Base-by-base conservation (phyloP, 2,888 invertebrate species). In the Trissolcus brochymenae region DNA sequence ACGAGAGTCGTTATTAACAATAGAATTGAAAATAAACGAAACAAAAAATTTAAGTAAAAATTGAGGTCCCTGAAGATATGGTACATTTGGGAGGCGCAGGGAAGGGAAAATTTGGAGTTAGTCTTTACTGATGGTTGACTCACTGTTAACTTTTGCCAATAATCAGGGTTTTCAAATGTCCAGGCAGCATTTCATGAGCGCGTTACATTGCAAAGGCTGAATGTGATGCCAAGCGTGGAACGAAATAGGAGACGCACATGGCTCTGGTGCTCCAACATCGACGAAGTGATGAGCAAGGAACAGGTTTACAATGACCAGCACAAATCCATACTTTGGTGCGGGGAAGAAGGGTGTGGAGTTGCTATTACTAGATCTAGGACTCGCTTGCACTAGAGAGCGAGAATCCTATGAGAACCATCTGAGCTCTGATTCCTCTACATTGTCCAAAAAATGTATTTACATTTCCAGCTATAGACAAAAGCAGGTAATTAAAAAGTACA, bases 371-470 rank as follows among this genome's bases (percentile, higher is more conserved):
- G 84, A 82, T 82, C 82, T 85, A 84, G 84, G 85, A 83, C 87
- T 87, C 86, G 85, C 84, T 87, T 82, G 55, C 56, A 66, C 67
- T 77, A 83, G 82, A 80, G 82, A 84, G 85, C 87, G 87, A 88
- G 87, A 88, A 87, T 88, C 86, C 85, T 85, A 86, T 85, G 86
- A 86, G 86, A 88, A 88, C 88, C 88, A 88, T 88, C 88, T 87
- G 88, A 88, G 88, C 87, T 87, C 87, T 88, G 88, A 88, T 88
- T 87, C 88, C 88, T 88, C 87, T 88, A 88, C 88, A 88, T 88
- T 88, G 85, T 85, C 67, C 86, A 84, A 85, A 83, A 88, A 87
- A 87, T 87, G 85, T 87, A 87, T 88, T 88, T 88, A 87, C 86
- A 87, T 87, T 88, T 88, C 87, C 88, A 88, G 87, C 87, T 83